phyloP scores from a whole-genome alignment of 2,888 invertebrate species.

The Pherbina coryleti region DNA sequence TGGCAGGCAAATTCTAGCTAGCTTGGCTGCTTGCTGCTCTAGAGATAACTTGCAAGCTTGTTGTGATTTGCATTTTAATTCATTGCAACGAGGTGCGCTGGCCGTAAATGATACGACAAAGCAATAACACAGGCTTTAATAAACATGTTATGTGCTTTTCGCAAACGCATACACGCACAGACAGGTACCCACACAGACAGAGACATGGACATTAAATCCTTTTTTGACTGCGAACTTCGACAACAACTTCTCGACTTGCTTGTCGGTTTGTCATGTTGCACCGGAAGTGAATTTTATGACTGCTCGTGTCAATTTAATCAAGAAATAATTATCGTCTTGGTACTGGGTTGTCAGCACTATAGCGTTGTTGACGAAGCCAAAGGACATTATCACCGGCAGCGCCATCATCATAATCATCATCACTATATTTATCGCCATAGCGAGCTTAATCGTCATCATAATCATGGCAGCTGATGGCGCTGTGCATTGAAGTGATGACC shows the following conservation, averaged over 20 bases:
- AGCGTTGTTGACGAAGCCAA: neutral
- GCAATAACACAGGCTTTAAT: neutral
- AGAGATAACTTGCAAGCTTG: neutral
- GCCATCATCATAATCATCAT: neutral
- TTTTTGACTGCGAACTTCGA: neutral
- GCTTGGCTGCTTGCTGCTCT: neutral
- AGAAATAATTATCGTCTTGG: conserved; percentile 19
- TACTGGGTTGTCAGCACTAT: conserved; percentile 5
- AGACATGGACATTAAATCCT: neutral
- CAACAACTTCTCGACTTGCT: neutral
- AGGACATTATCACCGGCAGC: neutral
- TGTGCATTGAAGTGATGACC: conserved; percentile 12
- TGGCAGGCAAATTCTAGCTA: neutral
- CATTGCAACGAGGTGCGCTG: neutral
- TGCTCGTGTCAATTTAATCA: conserved; percentile 16
- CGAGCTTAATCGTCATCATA: neutral
- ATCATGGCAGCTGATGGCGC: neutral
- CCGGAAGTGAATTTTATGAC: conserved; percentile 4
- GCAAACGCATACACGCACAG: neutral
- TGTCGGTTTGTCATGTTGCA: neutral
- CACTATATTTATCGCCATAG: neutral
- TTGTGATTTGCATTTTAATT: neutral
- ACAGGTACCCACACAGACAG: neutral
- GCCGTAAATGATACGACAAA: neutral
- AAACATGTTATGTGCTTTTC: neutral